Evolutionary conservation across 2,113 vertebrate genomes (phyloP), one percentile per base, ranked within the genome.

Genomic region (Balaeniceps rex): DNA sequence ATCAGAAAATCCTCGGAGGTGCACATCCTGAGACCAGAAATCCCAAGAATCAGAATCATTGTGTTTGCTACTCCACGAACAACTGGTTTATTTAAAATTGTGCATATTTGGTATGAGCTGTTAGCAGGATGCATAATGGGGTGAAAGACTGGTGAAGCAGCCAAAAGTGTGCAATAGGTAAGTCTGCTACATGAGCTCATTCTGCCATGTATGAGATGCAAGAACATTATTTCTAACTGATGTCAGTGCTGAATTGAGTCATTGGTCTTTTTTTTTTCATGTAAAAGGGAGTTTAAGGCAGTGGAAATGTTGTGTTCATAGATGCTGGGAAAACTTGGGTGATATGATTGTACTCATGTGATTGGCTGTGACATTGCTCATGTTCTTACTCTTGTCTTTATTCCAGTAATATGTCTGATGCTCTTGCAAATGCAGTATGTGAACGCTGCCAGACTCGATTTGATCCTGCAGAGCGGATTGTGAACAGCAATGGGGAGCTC

Each of bases 401-500:
- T 80, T 94, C 6, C 91, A 98, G 98, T 97, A 98, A 98, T 47
- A 98, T 98, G 98, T 98, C 98, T 7, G 97, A 97, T 7, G 98
- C 98, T 61, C 95, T 98, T 6, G 98, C 98, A 2, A 98, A 98
- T 1, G 98, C 98, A 0, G 93, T 93, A 10, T 98, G 98, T 46
- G 98, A 98, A 69, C 98, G 97, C 90, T 98, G 98, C 94, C 98
- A 97, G 88, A 36, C 97, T 3, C 97, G 93, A 11, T 98, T 98
- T 4, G 86, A 96, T 22, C 98, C 98, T 1, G 82, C 98, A 0
- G 98, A 98, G 90, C 93, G 98, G 78, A 98, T 98, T 3, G 97
- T 98, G 34, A 98, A 98, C 96, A 98, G 98, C 96, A 98, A 97
- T 0, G 98, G 98, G 68, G 97, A 98, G 34, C 97, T 98, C 18